A percentile compares a stretch with the other conserved stretches of the same genome.
These are phyloP conservation scores for Pheosia gnoma DNA, from an alignment of 2,888 invertebrate genomes.

Conservation along the genomic window DNA sequence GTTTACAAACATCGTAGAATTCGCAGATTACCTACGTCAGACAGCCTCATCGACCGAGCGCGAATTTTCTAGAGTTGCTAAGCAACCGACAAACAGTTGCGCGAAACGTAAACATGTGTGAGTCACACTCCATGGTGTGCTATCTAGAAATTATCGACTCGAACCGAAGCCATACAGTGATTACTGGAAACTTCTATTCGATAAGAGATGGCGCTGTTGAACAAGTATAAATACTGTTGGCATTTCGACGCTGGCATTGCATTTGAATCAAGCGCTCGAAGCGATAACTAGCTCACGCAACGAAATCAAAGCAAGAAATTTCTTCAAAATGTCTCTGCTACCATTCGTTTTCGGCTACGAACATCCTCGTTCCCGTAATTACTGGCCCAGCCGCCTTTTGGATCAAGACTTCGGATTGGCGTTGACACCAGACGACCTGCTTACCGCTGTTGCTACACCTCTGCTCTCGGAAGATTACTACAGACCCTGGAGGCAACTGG, in stretches of 20 bases:
- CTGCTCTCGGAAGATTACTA: slow-evolving; percentile 53
- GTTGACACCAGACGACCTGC: slow-evolving; percentile 65
- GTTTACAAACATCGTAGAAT: neutral
- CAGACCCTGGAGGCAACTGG: slow-evolving; percentile 66
- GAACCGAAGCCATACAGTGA: slow-evolving; percentile 9
- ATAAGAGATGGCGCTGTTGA: slow-evolving; percentile 55
- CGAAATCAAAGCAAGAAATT: slow-evolving; percentile 2
- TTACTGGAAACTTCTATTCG: slow-evolving; percentile 47
- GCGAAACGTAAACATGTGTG: neutral
- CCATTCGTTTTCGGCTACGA: slow-evolving; percentile 55
- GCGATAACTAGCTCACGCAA: slow-evolving; percentile 15
- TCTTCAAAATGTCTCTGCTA: slow-evolving; percentile 55
- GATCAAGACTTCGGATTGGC: slow-evolving; percentile 72
- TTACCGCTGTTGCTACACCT: slow-evolving; percentile 52
- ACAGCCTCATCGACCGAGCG: neutral
- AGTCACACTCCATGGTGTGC: neutral
- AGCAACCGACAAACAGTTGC: neutral
- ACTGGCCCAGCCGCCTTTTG: slow-evolving; percentile 51
- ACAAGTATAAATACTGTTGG: slow-evolving; percentile 45
- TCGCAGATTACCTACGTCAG: neutral
- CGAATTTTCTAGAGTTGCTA: neutral
- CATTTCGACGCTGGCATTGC: slow-evolving; percentile 19
- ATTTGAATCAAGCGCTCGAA: slow-evolving; percentile 41
- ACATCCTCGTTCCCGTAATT: slow-evolving; percentile 33
- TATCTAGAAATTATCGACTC: neutral